phyloP scores from a whole-genome alignment of 2,888 invertebrate genomes.

The Harpagoxenus sublaevis region DNA sequence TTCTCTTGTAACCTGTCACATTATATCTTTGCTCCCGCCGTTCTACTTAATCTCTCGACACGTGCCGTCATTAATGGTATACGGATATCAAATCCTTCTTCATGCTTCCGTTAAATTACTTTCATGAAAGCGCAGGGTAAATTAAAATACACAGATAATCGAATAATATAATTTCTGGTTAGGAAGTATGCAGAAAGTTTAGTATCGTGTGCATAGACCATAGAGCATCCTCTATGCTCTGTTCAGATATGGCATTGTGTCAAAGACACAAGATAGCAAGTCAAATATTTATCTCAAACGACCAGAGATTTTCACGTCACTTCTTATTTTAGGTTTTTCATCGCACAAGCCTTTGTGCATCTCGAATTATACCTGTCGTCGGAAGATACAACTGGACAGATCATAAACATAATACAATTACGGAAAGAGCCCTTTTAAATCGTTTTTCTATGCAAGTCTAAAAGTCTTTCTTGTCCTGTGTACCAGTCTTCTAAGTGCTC shows the following conservation, averaged over 20 bases:
- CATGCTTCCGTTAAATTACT: not conserved
- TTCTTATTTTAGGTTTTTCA: not conserved
- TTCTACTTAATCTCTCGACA: constrained; percentile 27
- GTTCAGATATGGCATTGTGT: not conserved
- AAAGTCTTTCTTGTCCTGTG: constrained; percentile 65
- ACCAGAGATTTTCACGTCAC: not conserved
- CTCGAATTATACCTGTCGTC: not conserved
- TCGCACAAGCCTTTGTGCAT: not conserved
- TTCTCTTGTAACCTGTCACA: constrained; percentile 8
- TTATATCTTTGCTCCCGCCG: constrained; percentile 45
- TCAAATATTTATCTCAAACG: not conserved
- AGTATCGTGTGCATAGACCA: not conserved
- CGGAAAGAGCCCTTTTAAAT: constrained; percentile 78
- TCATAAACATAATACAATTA: constrained; percentile 82
- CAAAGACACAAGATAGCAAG: not conserved
- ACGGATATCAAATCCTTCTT: too few relatives aligned
- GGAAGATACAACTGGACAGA: constrained; percentile 38
- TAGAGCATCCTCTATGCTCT: not conserved
- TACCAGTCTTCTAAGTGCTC: constrained; percentile 65
- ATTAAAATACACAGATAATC: not conserved
- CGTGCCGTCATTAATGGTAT: not conserved
- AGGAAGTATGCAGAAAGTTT: not conserved
- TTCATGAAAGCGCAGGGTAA: not conserved
- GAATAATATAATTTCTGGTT: not conserved
- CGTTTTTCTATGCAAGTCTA: constrained; percentile 62